A percentile compares a stretch with the other conserved stretches of the same genome.
Evolutionary conservation across 2,797 vertebrate species (phyloP).

Genomic region (Notoglanidium macrostoma): DNA sequence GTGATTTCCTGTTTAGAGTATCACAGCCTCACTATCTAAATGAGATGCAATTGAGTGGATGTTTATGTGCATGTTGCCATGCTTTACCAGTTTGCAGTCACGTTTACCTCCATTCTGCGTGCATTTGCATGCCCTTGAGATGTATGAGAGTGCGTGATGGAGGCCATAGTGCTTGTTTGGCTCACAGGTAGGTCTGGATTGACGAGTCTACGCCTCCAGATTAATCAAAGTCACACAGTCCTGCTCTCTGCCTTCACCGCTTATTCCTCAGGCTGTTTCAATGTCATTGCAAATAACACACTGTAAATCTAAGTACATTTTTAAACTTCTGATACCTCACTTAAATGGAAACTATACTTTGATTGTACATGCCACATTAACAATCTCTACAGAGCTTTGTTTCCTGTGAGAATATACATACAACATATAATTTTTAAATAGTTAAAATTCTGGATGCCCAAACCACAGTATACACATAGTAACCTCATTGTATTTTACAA

Average conservation of each 20-base stretch:
- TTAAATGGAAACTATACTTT: not conserved
- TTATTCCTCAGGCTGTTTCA: not conserved
- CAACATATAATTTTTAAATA: constrained; percentile 27
- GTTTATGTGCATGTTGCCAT: constrained; percentile 9
- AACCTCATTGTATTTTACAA: constrained; percentile 9
- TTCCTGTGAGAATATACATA: constrained; percentile 23
- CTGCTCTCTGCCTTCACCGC: not conserved
- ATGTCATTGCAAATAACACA: not conserved
- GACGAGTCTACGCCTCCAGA: constrained; percentile 17
- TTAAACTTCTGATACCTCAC: constrained; percentile 1
- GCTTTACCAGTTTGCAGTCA: not conserved
- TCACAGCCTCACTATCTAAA: constrained; percentile 22
- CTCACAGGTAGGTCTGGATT: not conserved
- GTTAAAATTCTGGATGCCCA: not conserved
- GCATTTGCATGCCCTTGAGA: constrained; percentile 7
- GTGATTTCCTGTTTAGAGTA: constrained; percentile 41
- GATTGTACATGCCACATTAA: not conserved
- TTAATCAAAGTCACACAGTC: not conserved
- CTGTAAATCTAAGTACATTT: not conserved
- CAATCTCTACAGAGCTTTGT: constrained; percentile 10
- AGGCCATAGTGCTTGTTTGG: constrained; percentile 1
- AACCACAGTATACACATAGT: constrained; percentile 17
- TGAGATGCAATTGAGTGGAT: constrained; percentile 26
- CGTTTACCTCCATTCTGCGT: not conserved
- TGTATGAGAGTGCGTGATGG: not conserved